These are phyloP conservation scores for Melinaea menophilus DNA, from an alignment of 2,888 invertebrate species.

Conservation along the genomic window DNA sequence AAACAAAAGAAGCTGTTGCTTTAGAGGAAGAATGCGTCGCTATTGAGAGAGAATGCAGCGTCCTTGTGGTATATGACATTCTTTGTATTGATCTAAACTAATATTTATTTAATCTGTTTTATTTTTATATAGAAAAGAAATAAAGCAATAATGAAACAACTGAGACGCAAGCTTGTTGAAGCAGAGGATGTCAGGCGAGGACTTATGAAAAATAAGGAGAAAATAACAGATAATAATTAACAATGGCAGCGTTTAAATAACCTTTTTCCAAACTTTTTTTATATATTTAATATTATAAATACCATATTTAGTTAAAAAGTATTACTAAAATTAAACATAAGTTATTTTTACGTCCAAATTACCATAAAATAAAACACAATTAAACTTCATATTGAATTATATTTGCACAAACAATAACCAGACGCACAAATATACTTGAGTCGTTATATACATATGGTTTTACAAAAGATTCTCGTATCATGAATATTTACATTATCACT, in stretches of 20 bases:
- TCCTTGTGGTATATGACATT: slow-evolving; percentile 49
- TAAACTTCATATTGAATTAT: slow-evolving; percentile 41
- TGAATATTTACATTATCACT: slow-evolving; percentile 38
- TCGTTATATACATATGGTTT: slow-evolving; percentile 46
- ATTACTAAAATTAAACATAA: background rate
- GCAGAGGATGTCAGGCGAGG: slow-evolving; percentile 54
- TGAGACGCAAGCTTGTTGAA: slow-evolving; percentile 60
- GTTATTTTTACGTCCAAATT: background rate
- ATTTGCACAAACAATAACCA: slow-evolving; percentile 68
- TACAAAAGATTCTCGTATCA: slow-evolving; percentile 52
- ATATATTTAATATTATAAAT: background rate
- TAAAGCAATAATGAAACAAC: slow-evolving; percentile 63
- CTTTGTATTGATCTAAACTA: background rate
- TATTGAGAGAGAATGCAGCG: slow-evolving; percentile 57
- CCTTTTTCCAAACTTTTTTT: too few species aligned
- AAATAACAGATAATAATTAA: background rate
- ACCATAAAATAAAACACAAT: slow-evolving; percentile 3
- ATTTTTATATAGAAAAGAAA: slow-evolving; percentile 63
- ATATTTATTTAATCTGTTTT: background rate
- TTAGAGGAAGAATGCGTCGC: slow-evolving; percentile 50
- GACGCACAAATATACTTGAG: slow-evolving; percentile 45
- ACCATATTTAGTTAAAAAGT: background rate
- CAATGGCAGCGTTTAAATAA: background rate
- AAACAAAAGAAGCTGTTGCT: slow-evolving; percentile 40
- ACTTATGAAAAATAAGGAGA: slow-evolving; percentile 38